Conservation (phyloP, 2,888 invertebrate genomes). For the Heliconius ethilla region DNA sequence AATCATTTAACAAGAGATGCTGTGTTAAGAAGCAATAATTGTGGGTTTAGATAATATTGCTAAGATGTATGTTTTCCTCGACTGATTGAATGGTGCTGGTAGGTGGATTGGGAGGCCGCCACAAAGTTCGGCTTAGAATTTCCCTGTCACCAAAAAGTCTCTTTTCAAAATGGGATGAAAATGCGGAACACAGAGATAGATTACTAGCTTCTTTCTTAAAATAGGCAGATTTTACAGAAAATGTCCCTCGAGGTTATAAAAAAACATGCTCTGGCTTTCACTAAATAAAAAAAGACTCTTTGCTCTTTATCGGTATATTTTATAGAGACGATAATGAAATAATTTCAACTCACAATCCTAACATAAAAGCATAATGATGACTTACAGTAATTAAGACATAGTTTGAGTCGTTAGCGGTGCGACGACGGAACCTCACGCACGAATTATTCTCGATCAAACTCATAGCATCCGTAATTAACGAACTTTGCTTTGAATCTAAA, state of each 20-base stretch:
- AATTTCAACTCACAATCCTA: not conserved
- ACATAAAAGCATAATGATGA: conserved; percentile 29
- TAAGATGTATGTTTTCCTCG: no score
- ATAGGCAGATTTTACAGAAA: not conserved
- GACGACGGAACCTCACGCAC: conserved; percentile 71
- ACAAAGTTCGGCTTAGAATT: no score
- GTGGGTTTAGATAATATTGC: not conserved
- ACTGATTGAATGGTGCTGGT: no score
- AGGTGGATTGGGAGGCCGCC: no score
- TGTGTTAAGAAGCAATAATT: not conserved
- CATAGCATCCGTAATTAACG: conserved; percentile 62
- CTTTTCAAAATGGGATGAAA: not conserved
- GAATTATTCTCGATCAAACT: conserved; percentile 66
- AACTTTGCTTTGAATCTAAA: conserved; percentile 62
- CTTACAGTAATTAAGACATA: conserved; percentile 70
- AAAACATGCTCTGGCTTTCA: not conserved
- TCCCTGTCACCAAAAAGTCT: not conserved
- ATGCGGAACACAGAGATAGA: not conserved
- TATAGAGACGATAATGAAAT: not conserved
- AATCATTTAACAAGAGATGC: no score
- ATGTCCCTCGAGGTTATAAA: not conserved
- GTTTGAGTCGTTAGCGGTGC: conserved; percentile 57
- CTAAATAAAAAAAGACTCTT: not conserved
- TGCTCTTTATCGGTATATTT: not conserved
- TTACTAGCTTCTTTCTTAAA: not conserved